Evolutionary conservation across 30 jellyfish, hydroid and myxozoan genomes (phyloP).

Genomic region (Catostylus mosaicus): DNA sequence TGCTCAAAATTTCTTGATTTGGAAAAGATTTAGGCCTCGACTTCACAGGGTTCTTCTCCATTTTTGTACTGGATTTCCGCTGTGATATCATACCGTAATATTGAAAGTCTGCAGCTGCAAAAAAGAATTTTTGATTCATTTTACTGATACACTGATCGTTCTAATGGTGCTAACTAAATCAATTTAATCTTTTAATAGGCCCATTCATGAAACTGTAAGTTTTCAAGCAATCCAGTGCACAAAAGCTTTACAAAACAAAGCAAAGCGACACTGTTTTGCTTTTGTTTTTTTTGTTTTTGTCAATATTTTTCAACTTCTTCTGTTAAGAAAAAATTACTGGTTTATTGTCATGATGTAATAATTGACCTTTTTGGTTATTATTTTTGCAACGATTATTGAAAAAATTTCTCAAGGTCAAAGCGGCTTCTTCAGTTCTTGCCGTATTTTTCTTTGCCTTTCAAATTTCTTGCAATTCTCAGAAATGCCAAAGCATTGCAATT

Average conservation of each 20-base stretch:
- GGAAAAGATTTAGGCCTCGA: slow-evolving; percentile 69
- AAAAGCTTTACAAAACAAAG: too few species aligned
- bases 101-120: not conserved
- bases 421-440: not conserved
- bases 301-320: too few species aligned
- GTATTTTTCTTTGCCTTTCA: not conserved
- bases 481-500: not conserved
- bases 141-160: too few species aligned
- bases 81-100: not conserved
- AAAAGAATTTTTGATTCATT: not conserved
- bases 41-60: slow-evolving; percentile 13
- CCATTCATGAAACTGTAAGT: too few species aligned
- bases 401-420: not conserved
- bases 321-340: too few species aligned
- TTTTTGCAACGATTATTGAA: not conserved
- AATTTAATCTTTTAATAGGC: too few species aligned
- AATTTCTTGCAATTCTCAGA: not conserved
- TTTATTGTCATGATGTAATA: too few species aligned
- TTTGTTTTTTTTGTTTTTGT: too few species aligned
- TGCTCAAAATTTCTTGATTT: slow-evolving; percentile 47
- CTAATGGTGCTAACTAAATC: too few species aligned
- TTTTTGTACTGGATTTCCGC: not conserved
- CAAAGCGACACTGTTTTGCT: too few species aligned
- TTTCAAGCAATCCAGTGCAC: too few species aligned
- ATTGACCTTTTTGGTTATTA: too few species aligned